phyloP scores from a whole-genome alignment of 2,113 vertebrate species.

The Cyanistes caeruleus region DNA sequence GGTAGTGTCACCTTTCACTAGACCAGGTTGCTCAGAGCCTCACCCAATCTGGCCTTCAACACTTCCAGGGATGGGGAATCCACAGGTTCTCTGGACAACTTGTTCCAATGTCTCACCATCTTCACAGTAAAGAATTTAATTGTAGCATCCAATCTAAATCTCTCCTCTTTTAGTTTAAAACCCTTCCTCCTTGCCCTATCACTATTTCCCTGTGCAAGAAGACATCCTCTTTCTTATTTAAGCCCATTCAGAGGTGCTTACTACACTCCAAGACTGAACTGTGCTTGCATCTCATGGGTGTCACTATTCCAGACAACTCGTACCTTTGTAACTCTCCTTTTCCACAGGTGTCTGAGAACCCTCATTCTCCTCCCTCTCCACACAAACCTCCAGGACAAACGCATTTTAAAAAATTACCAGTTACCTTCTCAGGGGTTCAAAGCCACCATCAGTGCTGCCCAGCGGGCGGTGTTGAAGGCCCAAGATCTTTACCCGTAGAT shows the following conservation, averaged over 20 bases:
- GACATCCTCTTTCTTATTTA: neutral
- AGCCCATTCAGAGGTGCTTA: neutral
- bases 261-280: neutral
- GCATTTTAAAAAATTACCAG: fast-evolving
- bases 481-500: neutral
- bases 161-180: neutral
- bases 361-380: neutral
- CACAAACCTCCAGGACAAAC: neutral
- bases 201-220: neutral
- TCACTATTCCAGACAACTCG: neutral
- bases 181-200: neutral
- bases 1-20: neutral
- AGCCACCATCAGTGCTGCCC: neutral
- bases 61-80: neutral
- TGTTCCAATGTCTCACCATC: neutral
- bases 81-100: neutral
- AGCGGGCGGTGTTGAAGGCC: neutral
- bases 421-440: neutral
- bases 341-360: neutral
- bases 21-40: neutral
- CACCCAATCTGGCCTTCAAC: neutral
- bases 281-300: neutral
- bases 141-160: neutral
- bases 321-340: fast-evolving
- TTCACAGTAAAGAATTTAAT: neutral